Evolutionary conservation across 2,113 vertebrate genomes (phyloP), one percentile per base, ranked within the genome.

Genomic region (Indicator maculatus): DNA sequence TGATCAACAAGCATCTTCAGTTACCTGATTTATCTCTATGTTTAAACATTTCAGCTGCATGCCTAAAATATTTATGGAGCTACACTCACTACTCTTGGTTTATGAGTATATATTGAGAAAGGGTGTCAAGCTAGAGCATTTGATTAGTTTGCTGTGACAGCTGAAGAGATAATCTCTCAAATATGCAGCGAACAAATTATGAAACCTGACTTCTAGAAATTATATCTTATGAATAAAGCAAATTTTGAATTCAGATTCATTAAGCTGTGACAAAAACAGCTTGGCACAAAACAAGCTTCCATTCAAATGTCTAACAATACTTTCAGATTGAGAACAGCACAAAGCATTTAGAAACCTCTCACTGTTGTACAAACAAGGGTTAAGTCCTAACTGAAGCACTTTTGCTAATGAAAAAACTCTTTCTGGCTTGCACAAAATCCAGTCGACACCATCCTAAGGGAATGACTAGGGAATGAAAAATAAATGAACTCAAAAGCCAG

Each of bases 191-290:
- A 87, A 84, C 64, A 82, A 93, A 88, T 94, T 79, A 87, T 73
- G 91, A 85, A 91, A 72, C n/a, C 44, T 53, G 50, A 94, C 83
- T 89, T 83, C 55, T 95, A 60, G 36, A 95, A 95, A 83, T 85
- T 71, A 23, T 33, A 18, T 47, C 39, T 89, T 20, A 52, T 72
- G 52, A 95, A 93, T 79, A 79, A 93, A 91, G 59, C n/a, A 83
- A 45, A 66, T 55, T 45, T 14, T 89, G 90, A 89, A 94, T 91
- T 91, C 75, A 58, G 52, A 92, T 77, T 77, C 69, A 77, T 16
- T 39, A 63, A 88, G 66, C 0, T 39, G 39, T 45, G 45, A 88
- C 39, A 76, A 86, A 86, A 60, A 58, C 0, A 11, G 26, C 47
- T 86, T 92, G 47, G 77, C 36, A 84, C n/a, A 76, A 73, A 93